These are phyloP conservation scores for Epistrophe eligans DNA, from an alignment of 2,888 invertebrate genomes.

Conservation along the genomic window DNA sequence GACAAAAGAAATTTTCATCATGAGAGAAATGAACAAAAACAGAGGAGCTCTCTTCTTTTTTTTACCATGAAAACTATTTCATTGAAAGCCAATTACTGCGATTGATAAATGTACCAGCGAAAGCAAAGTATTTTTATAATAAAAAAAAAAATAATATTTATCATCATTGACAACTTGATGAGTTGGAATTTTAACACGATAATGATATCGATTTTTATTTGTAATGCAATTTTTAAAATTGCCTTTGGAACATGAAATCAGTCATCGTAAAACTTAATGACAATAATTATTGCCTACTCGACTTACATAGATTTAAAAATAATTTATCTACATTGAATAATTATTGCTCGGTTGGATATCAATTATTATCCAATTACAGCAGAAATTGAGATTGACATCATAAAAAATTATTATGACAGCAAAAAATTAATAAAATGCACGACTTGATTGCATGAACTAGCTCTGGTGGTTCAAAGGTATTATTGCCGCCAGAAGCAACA, in stretches of 20 bases:
- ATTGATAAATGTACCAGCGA: neutral
- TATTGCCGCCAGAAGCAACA: too few relatives aligned
- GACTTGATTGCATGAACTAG: too few relatives aligned
- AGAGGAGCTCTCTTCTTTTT: neutral
- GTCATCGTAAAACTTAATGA: neutral
- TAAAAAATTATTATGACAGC: neutral
- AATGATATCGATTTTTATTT: neutral
- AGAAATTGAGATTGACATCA: neutral
- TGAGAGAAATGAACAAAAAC: neutral
- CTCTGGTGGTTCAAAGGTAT: too few relatives aligned
- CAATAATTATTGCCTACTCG: neutral
- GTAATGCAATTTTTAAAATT: neutral
- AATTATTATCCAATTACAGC: conserved; percentile 8
- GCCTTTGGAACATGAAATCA: neutral
- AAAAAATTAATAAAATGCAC: too few relatives aligned
- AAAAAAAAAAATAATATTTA: neutral
- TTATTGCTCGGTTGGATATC: neutral
- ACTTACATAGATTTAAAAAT: neutral
- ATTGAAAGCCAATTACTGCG: conserved; percentile 1
- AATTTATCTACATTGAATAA: conserved; percentile 2
- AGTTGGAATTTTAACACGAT: conserved; percentile 18
- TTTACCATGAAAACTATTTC: neutral
- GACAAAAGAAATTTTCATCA: neutral
- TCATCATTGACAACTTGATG: conserved; percentile 25
- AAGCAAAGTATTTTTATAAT: neutral